Conservation (phyloP, 2,888 invertebrate species). For the Bibio marci region DNA sequence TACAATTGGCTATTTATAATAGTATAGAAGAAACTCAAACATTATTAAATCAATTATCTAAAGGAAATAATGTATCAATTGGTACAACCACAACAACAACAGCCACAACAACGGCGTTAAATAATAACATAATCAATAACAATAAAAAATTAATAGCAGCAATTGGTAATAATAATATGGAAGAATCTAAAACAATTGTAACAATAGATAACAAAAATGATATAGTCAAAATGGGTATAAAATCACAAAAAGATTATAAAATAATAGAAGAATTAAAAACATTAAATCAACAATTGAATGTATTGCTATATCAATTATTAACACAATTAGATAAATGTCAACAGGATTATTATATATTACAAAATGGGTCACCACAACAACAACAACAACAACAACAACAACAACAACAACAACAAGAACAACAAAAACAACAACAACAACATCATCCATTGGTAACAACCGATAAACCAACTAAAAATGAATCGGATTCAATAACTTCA, state of each 20-base stretch:
- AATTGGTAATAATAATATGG: constrained; percentile 8
- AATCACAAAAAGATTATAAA: constrained; percentile 41
- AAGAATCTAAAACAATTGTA: constrained; percentile 5
- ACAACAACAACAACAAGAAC: no score
- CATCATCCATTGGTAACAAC: background rate
- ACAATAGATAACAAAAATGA: constrained; percentile 12
- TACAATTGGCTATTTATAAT: constrained; percentile 42
- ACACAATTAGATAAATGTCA: constrained; percentile 46
- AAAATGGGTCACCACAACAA: constrained; percentile 18
- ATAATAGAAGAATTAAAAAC: constrained; percentile 48
- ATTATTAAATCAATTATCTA: constrained; percentile 31
- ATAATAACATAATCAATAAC: constrained; percentile 10
- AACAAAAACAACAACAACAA: no score
- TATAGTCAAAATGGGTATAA: constrained; percentile 25
- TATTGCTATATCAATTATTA: constrained; percentile 38
- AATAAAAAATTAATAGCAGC: constrained; percentile 10
- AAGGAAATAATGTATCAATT: constrained; percentile 13
- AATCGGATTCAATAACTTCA: background rate
- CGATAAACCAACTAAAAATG: background rate
- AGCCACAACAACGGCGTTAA: no score
- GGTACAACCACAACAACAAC: no score
- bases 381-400: no score
- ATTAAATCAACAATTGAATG: constrained; percentile 43
- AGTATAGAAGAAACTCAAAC: constrained; percentile 53
- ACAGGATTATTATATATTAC: constrained; percentile 41